phyloP scores from a whole-genome alignment of 2,888 invertebrate species.

The Aleiodes testaceus region DNA sequence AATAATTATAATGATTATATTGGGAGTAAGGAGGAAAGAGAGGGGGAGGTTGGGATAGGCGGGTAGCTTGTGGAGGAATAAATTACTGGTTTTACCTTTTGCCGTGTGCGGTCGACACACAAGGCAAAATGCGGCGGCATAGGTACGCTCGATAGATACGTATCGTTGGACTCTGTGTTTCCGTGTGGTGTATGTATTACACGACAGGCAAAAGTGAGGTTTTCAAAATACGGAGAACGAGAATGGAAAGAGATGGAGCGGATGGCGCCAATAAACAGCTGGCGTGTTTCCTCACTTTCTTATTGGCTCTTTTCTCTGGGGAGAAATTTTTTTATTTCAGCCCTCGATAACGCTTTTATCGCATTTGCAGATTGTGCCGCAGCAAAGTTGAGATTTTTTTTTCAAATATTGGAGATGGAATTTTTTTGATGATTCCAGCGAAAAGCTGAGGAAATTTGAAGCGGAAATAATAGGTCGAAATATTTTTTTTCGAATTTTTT shows the following conservation, averaged over 20 bases:
- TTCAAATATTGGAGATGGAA: too few species aligned
- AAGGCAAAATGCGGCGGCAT: slow-evolving; percentile 53
- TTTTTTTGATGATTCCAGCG: too few species aligned
- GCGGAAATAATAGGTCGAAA: too few species aligned
- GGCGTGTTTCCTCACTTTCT: slow-evolving; percentile 63
- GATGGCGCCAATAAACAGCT: slow-evolving; percentile 53
- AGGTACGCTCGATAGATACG: slow-evolving; percentile 70
- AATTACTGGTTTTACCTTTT: slow-evolving; percentile 68
- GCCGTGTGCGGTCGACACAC: slow-evolving; percentile 66
- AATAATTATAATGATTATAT: slow-evolving; percentile 72
- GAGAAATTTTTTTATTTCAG: too few species aligned
- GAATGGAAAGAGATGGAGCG: slow-evolving; percentile 7
- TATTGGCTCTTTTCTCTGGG: slow-evolving; percentile 51
- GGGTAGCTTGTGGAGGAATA: slow-evolving; percentile 63
- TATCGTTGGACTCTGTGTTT: slow-evolving; percentile 56
- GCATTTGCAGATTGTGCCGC: too few species aligned
- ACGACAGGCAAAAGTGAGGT: slow-evolving; percentile 42
- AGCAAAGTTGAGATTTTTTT: too few species aligned
- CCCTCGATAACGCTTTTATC: too few species aligned
- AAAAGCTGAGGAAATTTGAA: too few species aligned
- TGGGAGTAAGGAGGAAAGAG: slow-evolving; percentile 41
- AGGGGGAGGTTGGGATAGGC: slow-evolving; percentile 52
- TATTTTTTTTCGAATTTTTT: too few species aligned
- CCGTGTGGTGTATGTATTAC: slow-evolving; percentile 34
- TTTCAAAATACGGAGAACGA: background rate